These are phyloP conservation scores for Sparus aurata DNA, from an alignment of 2,797 vertebrate genomes.

Conservation along the genomic window DNA sequence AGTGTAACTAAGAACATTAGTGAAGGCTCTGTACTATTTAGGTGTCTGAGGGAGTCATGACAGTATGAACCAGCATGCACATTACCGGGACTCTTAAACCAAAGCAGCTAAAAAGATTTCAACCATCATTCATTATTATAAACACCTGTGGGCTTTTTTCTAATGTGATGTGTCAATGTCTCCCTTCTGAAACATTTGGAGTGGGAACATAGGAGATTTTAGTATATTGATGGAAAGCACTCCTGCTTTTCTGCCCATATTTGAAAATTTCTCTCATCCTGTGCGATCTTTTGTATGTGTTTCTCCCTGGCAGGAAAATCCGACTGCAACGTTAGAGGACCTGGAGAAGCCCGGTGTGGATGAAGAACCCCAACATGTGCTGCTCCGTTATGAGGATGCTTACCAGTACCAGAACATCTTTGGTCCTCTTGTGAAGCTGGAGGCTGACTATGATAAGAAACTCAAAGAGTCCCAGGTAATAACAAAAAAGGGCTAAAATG, in stretches of 20 bases:
- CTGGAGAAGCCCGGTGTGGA: conserved; percentile 96
- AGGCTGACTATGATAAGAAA: conserved; percentile 97
- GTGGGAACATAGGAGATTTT: not conserved
- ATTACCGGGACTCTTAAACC: not conserved
- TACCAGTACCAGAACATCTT: conserved; percentile 99
- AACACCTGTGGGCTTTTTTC: not conserved
- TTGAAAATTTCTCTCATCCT: not conserved
- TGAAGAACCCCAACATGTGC: conserved; percentile 94
- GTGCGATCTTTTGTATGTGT: not conserved
- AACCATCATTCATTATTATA: not conserved
- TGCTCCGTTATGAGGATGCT: conserved; percentile 95
- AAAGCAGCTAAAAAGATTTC: conserved; percentile 1
- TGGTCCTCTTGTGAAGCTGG: conserved; percentile 95
- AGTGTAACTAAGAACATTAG: not conserved
- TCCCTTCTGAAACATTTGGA: not conserved
- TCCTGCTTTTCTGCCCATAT: not conserved
- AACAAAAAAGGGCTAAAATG: not conserved
- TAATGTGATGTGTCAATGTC: not conserved
- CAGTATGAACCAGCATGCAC: not conserved
- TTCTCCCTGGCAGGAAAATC: conserved; percentile 88
- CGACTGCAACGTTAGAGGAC: conserved; percentile 94
- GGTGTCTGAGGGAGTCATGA: too few species aligned
- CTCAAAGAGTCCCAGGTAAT: conserved; percentile 94
- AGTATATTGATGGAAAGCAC: not conserved
- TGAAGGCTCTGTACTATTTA: too few species aligned